Evolutionary conservation across 2,888 invertebrate genomes (phyloP).

Genomic region (Cephonodes hylas): DNA sequence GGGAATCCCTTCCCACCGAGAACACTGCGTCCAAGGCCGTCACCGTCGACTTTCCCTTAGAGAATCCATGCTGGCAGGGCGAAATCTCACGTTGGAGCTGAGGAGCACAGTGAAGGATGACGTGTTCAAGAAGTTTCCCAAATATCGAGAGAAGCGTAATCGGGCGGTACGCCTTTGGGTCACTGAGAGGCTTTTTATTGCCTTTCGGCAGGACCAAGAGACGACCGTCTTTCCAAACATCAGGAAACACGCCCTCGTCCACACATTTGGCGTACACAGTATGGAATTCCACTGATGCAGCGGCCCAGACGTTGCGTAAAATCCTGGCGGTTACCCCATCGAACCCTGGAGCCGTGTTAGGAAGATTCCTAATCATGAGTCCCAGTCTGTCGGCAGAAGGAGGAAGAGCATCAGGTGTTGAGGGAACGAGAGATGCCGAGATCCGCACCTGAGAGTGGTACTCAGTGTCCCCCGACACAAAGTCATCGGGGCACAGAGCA

Average conservation of each 20-base stretch:
- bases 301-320: slow-evolving; percentile 24
- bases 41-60: slow-evolving; percentile 29
- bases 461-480: slow-evolving; percentile 12
- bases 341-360: no score
- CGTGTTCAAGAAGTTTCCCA: slow-evolving; percentile 36
- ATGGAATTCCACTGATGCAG: slow-evolving; percentile 17
- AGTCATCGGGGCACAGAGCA: slow-evolving; percentile 36
- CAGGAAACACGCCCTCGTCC: slow-evolving; percentile 27
- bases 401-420: slow-evolving; percentile 21
- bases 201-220: slow-evolving; percentile 31
- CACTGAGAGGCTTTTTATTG: slow-evolving; percentile 24
- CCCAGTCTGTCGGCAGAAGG: no score
- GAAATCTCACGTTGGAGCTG: slow-evolving; percentile 16
- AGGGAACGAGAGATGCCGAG: slow-evolving; percentile 23
- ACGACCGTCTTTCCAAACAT: slow-evolving; percentile 30
- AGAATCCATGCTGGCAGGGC: slow-evolving; percentile 38
- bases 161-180: slow-evolving; percentile 29
- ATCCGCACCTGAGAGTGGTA: slow-evolving; percentile 29
- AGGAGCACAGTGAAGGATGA: slow-evolving; percentile 26
- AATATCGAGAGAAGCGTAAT: slow-evolving; percentile 28
- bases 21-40: slow-evolving; percentile 24
- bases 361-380: no score
- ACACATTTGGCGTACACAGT: slow-evolving; percentile 26
- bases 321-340: no score
- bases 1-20: neutral